phyloP scores from a whole-genome alignment of 2,797 vertebrate genomes.

The Notolepis coatsorum region DNA sequence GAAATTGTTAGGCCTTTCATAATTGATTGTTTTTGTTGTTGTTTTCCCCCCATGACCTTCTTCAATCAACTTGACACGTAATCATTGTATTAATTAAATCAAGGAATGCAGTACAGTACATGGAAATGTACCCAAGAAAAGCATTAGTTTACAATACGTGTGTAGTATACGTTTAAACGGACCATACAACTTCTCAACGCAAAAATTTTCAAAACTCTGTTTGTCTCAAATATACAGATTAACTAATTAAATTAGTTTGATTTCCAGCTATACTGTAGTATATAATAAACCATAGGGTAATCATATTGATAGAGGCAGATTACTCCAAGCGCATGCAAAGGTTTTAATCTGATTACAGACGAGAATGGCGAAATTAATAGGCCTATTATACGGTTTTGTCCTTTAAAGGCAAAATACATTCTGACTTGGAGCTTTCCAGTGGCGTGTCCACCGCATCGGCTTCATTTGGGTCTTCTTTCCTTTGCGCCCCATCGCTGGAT shows the following conservation, averaged over 20 bases:
- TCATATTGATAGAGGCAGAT: slow-evolving; percentile 3
- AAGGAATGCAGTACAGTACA: neutral
- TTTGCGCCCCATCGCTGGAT: slow-evolving; percentile 67
- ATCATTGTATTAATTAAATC: neutral
- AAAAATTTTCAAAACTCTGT: too few species aligned
- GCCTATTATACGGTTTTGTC: too few species aligned
- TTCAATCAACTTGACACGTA: neutral
- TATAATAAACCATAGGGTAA: too few species aligned
- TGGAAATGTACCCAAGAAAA: too few species aligned
- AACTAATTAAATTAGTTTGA: too few species aligned
- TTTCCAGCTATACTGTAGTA: too few species aligned
- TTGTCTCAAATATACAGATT: too few species aligned
- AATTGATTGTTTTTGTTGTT: neutral
- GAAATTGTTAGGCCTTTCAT: too few species aligned
- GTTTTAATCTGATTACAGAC: slow-evolving; percentile 75
- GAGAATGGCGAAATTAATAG: too few species aligned
- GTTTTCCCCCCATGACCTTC: neutral
- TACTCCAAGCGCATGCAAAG: slow-evolving; percentile 26
- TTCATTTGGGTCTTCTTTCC: slow-evolving; percentile 55
- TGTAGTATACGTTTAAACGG: too few species aligned
- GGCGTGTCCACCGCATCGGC: slow-evolving; percentile 16
- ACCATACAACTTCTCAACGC: too few species aligned
- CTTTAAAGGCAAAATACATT: slow-evolving; percentile 18
- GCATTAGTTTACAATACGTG: too few species aligned
- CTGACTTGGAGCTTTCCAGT: slow-evolving; percentile 30